phyloP scores from a whole-genome alignment of 2,888 invertebrate genomes.

The Papilio protenor region DNA sequence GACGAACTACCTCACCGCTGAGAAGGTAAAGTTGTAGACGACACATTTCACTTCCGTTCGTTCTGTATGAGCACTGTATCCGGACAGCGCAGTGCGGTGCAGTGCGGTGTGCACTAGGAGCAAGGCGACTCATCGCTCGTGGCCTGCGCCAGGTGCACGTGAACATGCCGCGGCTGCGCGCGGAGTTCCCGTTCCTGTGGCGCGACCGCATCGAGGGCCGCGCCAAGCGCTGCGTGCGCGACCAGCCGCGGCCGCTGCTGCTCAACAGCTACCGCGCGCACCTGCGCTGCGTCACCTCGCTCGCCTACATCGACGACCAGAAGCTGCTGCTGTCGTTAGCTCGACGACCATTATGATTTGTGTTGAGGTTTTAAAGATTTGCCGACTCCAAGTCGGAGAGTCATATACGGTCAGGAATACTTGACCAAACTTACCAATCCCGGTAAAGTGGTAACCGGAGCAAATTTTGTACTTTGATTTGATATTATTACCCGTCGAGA shows the following conservation, averaged over 20 bases:
- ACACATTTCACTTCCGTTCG: neutral
- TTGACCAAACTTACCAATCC: neutral
- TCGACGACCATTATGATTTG: neutral
- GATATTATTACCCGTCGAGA: neutral
- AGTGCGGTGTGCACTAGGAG: too few species aligned
- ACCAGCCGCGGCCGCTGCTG: slow-evolving; percentile 87
- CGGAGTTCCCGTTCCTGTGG: slow-evolving; percentile 90
- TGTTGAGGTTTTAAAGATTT: neutral
- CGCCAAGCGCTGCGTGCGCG: slow-evolving; percentile 86
- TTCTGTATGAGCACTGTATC: neutral
- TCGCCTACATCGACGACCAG: slow-evolving; percentile 87
- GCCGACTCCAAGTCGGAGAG: neutral
- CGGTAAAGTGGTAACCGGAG: neutral
- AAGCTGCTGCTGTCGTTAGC: slow-evolving; percentile 87
- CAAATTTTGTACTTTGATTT: too few species aligned
- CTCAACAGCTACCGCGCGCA: slow-evolving; percentile 90
- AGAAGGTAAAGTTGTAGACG: slow-evolving; percentile 55
- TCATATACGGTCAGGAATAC: neutral
- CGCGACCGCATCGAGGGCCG: slow-evolving; percentile 87
- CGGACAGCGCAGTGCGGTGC: too few species aligned
- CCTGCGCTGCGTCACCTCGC: slow-evolving; percentile 86
- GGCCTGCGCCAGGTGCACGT: slow-evolving; percentile 70
- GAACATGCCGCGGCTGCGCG: slow-evolving; percentile 85
- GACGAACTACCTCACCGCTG: slow-evolving; percentile 84
- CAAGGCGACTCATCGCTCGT: neutral